phyloP scores from a whole-genome alignment of 1,140 invertebrate genomes.

The Chironomus striatipennis region DNA sequence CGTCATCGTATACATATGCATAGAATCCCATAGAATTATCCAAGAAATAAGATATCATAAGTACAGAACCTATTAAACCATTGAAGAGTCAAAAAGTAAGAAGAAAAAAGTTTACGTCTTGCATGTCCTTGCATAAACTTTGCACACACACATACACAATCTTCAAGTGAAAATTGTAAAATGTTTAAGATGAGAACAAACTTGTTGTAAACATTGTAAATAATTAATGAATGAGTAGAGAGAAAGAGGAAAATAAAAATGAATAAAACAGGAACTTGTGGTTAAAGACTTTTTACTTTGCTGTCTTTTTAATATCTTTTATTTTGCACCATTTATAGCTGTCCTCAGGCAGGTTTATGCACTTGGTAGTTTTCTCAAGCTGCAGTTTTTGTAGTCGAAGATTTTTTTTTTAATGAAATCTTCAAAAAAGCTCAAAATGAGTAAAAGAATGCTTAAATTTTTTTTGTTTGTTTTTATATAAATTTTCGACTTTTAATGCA shows the following conservation, averaged over 20 bases:
- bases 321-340: background rate
- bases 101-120: background rate
- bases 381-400: no score
- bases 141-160: background rate
- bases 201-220: conserved; percentile 8
- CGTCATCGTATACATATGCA: no score
- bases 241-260: background rate
- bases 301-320: background rate
- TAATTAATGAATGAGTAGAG: conserved; percentile 5
- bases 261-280: background rate
- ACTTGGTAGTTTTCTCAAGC: no score
- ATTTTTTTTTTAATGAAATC: no score
- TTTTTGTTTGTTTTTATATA: no score
- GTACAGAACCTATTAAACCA: conserved; percentile 16
- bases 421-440: no score
- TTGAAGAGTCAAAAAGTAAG: background rate
- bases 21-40: no score
- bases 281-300: background rate
- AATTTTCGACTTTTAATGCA: no score
- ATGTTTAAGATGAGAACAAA: background rate
- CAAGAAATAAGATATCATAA: background rate
- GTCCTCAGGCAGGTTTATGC: background rate
- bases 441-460: no score
- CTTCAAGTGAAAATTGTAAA: conserved; percentile 8
- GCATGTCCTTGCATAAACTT: background rate